Conservation (phyloP, 2,113 vertebrate species). For the Trachemys scripta region DNA sequence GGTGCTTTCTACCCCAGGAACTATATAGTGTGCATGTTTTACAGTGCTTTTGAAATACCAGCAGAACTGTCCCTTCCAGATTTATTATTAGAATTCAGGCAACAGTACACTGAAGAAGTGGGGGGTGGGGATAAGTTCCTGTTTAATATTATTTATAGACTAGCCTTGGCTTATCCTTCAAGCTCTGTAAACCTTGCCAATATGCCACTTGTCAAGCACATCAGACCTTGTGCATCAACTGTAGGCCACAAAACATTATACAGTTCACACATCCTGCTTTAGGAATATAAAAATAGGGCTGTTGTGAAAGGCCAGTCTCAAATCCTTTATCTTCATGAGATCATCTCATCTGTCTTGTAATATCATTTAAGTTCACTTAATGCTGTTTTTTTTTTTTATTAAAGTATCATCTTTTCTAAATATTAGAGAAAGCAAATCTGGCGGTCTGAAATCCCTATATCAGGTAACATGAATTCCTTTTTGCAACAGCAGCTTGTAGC, state of each 20-base stretch:
- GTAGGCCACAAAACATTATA: not conserved
- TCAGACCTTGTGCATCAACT: slow-evolving; percentile 23
- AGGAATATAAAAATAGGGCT: not conserved
- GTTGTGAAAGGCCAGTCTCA: not conserved
- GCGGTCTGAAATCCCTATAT: not conserved
- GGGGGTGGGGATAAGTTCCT: not conserved
- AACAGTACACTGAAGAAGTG: slow-evolving; percentile 30
- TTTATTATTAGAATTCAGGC: slow-evolving; percentile 61
- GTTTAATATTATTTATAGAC: slow-evolving; percentile 67
- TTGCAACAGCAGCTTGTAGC: not conserved
- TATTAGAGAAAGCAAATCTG: not conserved
- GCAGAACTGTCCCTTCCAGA: slow-evolving; percentile 47
- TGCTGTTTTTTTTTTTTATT: not conserved
- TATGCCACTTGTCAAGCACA: slow-evolving; percentile 37
- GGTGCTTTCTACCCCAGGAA: slow-evolving; percentile 12
- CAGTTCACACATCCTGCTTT: not conserved
- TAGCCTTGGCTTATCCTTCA: slow-evolving; percentile 64
- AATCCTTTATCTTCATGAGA: not conserved
- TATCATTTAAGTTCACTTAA: not conserved
- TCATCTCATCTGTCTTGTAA: not conserved
- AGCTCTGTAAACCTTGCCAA: slow-evolving; percentile 46
- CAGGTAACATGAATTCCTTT: not conserved
- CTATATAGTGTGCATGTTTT: slow-evolving; percentile 8
- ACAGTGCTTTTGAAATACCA: slow-evolving; percentile 53
- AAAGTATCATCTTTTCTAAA: not conserved